phyloP scores from a whole-genome alignment of 2,888 invertebrate species.

The Ichneumon xanthorius region DNA sequence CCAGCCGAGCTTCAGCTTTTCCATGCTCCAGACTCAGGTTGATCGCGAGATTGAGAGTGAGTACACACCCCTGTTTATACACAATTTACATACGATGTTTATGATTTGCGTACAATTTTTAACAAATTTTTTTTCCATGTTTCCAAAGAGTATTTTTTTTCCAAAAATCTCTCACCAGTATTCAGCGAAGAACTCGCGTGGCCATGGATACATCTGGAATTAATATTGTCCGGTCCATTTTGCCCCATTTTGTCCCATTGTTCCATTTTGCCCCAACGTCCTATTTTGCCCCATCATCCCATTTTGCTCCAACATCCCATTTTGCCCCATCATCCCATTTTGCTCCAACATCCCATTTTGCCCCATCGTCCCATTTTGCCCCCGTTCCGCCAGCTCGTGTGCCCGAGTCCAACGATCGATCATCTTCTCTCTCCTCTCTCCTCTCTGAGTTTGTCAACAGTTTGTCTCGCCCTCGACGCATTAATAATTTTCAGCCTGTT shows the following conservation, averaged over 20 bases:
- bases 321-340: no score
- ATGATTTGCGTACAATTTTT: background rate
- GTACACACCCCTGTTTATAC: slow-evolving; percentile 70
- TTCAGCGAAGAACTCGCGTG: no score
- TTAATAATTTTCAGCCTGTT: slow-evolving; percentile 18
- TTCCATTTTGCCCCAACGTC: no score
- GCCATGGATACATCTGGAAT: no score
- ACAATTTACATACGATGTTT: background rate
- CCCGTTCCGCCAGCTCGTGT: background rate
- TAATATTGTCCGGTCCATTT: no score
- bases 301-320: no score
- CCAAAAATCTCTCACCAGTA: background rate
- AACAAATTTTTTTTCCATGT: background rate
- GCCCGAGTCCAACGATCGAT: slow-evolving; percentile 18
- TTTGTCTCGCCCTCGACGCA: slow-evolving; percentile 27
- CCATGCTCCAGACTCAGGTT: slow-evolving; percentile 82
- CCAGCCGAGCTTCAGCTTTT: slow-evolving; percentile 82
- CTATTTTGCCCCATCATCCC: no score
- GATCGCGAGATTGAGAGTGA: slow-evolving; percentile 84
- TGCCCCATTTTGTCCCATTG: no score
- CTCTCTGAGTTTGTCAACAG: slow-evolving; percentile 1
- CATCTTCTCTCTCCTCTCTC: background rate
- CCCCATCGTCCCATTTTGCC: no score
- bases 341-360: no score
- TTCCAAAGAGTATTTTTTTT: background rate